Percentiles rank a stretch among this genome's conserved stretches.
phyloP scores from a whole-genome alignment of 2,797 vertebrate genomes.

The Gastrophryne carolinensis region DNA sequence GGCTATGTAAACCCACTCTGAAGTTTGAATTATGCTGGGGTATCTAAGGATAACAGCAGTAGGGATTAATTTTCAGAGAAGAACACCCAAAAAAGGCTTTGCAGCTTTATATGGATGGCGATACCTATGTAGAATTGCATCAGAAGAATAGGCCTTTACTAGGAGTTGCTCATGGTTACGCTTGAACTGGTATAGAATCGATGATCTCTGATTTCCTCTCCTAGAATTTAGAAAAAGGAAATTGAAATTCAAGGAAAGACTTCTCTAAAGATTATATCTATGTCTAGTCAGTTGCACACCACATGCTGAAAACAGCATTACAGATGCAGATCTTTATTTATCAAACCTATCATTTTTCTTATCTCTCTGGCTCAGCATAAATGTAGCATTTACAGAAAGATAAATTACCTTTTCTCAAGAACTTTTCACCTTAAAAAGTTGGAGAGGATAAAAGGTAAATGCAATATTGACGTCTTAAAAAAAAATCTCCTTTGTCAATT shows the following conservation, averaged over 20 bases:
- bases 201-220: slow-evolving; percentile 15
- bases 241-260: slow-evolving; percentile 24
- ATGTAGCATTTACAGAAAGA: slow-evolving; percentile 30
- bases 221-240: neutral
- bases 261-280: slow-evolving; percentile 27
- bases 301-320: slow-evolving; percentile 32
- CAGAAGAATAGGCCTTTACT: too few species aligned
- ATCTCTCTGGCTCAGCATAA: slow-evolving; percentile 34
- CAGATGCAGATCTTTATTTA: slow-evolving; percentile 44
- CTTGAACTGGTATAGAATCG: too few species aligned
- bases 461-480: slow-evolving; percentile 30
- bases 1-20: too few species aligned
- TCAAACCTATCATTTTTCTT: slow-evolving; percentile 45
- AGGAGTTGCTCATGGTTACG: too few species aligned
- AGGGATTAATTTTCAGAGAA: too few species aligned
- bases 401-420: slow-evolving; percentile 31
- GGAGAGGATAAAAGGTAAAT: slow-evolving; percentile 34
- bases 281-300: slow-evolving; percentile 11
- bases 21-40: too few species aligned
- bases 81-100: too few species aligned
- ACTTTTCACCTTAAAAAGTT: slow-evolving; percentile 24
- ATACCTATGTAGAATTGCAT: too few species aligned
- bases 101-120: too few species aligned
- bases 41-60: too few species aligned
- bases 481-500: slow-evolving; percentile 27